A percentile compares a stretch with the other conserved stretches of the same genome.
phyloP scores from a whole-genome alignment of 92 coral and sea anemone genomes.

The Montipora capitata region DNA sequence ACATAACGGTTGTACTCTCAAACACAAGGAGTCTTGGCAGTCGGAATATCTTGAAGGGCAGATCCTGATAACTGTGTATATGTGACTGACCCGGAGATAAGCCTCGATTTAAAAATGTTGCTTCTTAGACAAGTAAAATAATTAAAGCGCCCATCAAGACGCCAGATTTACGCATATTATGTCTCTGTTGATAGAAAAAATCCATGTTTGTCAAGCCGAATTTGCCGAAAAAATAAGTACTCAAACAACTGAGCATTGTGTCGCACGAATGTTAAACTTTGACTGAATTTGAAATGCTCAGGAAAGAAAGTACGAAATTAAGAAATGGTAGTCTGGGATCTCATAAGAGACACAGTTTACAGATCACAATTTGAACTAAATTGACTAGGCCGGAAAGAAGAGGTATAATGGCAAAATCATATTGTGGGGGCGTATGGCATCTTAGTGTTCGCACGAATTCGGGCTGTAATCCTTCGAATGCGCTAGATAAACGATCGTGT shows the following conservation, averaged over 20 bases:
- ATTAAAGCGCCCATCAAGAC: slow-evolving; percentile 44
- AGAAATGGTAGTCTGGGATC: slow-evolving; percentile 45
- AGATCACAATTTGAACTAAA: slow-evolving; percentile 46
- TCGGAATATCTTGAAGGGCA: slow-evolving; percentile 26
- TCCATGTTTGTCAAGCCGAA: slow-evolving; percentile 73
- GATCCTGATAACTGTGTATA: slow-evolving; percentile 50
- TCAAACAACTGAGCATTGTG: slow-evolving; percentile 80
- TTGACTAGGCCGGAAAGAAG: slow-evolving; percentile 62
- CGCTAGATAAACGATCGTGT: slow-evolving; percentile 79
- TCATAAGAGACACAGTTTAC: slow-evolving; percentile 17
- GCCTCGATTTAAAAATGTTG: slow-evolving; percentile 39
- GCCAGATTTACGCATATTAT: slow-evolving; percentile 66
- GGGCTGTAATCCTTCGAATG: slow-evolving; percentile 80
- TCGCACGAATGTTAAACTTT: slow-evolving; percentile 50
- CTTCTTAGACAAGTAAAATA: slow-evolving; percentile 43
- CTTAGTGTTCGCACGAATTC: slow-evolving; percentile 70
- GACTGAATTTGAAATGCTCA: slow-evolving; percentile 49
- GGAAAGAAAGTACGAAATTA: slow-evolving; percentile 72
- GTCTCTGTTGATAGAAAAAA: slow-evolving; percentile 67
- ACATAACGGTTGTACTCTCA: slow-evolving; percentile 70
- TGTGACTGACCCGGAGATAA: slow-evolving; percentile 40
- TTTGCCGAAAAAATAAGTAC: slow-evolving; percentile 67
- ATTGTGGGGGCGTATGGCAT: slow-evolving; percentile 63
- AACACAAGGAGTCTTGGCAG: slow-evolving; percentile 60
- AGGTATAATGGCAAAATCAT: slow-evolving; percentile 54